phyloP scores from a whole-genome alignment of 1,140 invertebrate species.

The Muscidifurax raptorellus region DNA sequence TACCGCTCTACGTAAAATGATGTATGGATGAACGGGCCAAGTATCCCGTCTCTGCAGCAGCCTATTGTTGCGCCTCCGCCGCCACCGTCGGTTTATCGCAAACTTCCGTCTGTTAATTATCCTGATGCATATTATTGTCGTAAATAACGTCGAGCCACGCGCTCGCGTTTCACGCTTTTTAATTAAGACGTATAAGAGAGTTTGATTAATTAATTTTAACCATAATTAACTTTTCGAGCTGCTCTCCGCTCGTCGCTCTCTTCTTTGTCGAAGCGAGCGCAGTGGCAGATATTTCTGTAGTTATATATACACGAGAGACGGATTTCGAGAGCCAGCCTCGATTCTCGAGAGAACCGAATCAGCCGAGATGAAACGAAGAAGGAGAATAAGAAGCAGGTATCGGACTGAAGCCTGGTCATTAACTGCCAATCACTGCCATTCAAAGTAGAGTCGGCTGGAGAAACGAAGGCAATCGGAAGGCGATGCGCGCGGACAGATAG shows the following conservation, averaged over 20 bases:
- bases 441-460: slow-evolving; percentile 43
- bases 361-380: background rate
- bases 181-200: slow-evolving; percentile 39
- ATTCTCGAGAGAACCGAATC: background rate
- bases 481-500: background rate
- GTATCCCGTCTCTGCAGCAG: slow-evolving; percentile 13
- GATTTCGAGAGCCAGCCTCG: background rate
- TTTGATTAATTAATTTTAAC: slow-evolving; percentile 51
- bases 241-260: background rate
- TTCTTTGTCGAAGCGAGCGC: background rate
- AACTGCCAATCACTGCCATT: slow-evolving; percentile 69
- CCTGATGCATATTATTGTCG: slow-evolving; percentile 49
- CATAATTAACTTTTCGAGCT: slow-evolving; percentile 43
- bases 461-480: slow-evolving; percentile 46
- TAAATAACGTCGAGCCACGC: slow-evolving; percentile 21
- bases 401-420: slow-evolving; percentile 64
- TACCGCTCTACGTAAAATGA: slow-evolving; percentile 48
- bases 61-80: slow-evolving; percentile 37
- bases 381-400: slow-evolving; percentile 48
- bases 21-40: slow-evolving; percentile 53
- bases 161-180: slow-evolving; percentile 41
- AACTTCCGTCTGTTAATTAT: slow-evolving; percentile 49
- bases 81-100: slow-evolving; percentile 25
- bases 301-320: background rate
- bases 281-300: background rate